Evolutionary conservation across 2,888 invertebrate species (phyloP).

Genomic region (Orthonevra nobilis): DNA sequence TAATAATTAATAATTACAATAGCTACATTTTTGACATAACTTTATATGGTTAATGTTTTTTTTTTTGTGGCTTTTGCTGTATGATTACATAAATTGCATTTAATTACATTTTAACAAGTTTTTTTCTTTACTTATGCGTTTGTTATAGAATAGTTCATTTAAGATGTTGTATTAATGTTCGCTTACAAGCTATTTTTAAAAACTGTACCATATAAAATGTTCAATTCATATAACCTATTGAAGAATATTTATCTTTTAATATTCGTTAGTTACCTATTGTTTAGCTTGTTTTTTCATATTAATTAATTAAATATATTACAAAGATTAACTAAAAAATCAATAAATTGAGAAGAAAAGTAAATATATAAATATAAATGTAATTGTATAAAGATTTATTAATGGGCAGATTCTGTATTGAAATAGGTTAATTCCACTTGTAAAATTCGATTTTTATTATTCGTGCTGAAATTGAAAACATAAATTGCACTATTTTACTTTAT

Average conservation of each 20-base stretch:
- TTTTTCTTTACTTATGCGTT: conserved; percentile 44
- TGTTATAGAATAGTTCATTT: conserved; percentile 54
- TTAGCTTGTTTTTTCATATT: conserved; percentile 35
- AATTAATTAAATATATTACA: conserved; percentile 47
- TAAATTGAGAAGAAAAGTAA: conserved; percentile 25
- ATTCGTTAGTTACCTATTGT: conserved; percentile 48
- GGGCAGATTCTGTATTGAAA: conserved; percentile 59
- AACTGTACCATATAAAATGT: conserved; percentile 55
- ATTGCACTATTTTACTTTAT: conserved; percentile 51
- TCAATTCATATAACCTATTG: conserved; percentile 53
- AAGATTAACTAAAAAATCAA: conserved; percentile 32
- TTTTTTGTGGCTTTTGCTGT: conserved; percentile 67
- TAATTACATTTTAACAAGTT: conserved; percentile 68
- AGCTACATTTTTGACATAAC: conserved; percentile 63
- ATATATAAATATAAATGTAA: conserved; percentile 25
- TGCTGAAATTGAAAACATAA: conserved; percentile 55
- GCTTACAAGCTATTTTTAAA: conserved; percentile 41
- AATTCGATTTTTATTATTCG: conserved; percentile 59
- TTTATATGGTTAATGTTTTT: conserved; percentile 46
- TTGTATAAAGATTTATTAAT: conserved; percentile 14
- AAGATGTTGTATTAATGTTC: conserved; percentile 24
- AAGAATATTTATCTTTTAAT: conserved; percentile 48
- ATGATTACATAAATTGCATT: conserved; percentile 63
- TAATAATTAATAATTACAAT: conserved; percentile 67
- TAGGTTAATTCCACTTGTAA: conserved; percentile 59